Conservation (phyloP, 2,797 vertebrate species). For the Lepidocolaptes lacrymiger region DNA sequence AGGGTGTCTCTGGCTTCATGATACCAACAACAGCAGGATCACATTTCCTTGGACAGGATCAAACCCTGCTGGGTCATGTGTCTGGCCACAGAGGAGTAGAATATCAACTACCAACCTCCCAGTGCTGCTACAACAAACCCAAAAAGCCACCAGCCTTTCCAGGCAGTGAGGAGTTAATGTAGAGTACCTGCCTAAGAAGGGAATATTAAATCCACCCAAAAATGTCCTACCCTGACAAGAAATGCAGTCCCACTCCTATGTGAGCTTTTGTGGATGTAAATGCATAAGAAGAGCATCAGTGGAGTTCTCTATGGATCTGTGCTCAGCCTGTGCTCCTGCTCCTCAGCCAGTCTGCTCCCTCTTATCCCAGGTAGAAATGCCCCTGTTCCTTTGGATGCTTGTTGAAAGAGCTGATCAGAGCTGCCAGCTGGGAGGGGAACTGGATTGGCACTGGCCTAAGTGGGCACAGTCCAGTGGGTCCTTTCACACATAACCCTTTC, state of each 20-base stretch:
- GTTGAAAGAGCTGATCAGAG: neutral
- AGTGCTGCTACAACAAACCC: neutral
- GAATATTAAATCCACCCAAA: neutral
- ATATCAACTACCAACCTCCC: neutral
- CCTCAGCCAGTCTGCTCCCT: neutral
- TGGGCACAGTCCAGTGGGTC: neutral
- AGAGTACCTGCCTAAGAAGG: neutral
- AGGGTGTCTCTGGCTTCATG: neutral
- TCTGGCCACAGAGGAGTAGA: neutral
- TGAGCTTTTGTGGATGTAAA: neutral
- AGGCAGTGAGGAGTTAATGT: neutral
- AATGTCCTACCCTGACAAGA: neutral
- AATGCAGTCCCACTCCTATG: neutral
- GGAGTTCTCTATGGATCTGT: neutral
- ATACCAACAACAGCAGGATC: neutral
- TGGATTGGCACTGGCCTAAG: neutral
- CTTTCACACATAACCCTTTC: neutral
- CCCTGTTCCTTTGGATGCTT: neutral
- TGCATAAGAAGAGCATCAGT: neutral
- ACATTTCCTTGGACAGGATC: neutral
- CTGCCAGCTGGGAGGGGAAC: neutral
- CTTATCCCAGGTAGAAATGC: neutral
- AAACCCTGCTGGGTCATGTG: neutral
- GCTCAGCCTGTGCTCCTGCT: neutral
- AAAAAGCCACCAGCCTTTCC: neutral